phyloP scores from a whole-genome alignment of 2,113 vertebrate species.

The Toxostoma redivivum region DNA sequence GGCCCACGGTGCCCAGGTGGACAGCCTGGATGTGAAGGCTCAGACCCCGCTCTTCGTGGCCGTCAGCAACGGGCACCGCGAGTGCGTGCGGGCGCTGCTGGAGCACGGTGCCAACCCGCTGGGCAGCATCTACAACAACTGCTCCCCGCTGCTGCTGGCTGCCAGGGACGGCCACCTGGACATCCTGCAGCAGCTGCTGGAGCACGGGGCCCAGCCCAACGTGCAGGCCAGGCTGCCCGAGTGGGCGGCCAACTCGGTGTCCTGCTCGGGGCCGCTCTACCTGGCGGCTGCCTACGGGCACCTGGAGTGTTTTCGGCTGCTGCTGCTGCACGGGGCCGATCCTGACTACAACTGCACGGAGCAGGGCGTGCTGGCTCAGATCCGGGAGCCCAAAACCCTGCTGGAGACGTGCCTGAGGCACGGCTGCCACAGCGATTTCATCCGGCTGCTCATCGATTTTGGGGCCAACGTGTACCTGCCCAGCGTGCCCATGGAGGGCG shows the following conservation, averaged over 20 bases:
- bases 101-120: conserved; percentile 84
- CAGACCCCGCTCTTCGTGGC: conserved; percentile 93
- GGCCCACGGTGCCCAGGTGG: conserved; percentile 86
- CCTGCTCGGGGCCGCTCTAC: conserved; percentile 88
- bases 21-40: conserved; percentile 90
- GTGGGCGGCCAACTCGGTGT: conserved; percentile 80
- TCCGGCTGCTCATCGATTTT: conserved; percentile 89
- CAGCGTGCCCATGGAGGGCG: conserved; percentile 60
- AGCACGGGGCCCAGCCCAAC: conserved; percentile 81
- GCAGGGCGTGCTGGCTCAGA: conserved; percentile 73
- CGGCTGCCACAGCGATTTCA: conserved; percentile 79
- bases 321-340: conserved; percentile 87
- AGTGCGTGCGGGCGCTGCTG: conserved; percentile 83
- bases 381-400: conserved; percentile 83
- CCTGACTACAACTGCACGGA: conserved; percentile 92
- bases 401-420: conserved; percentile 88
- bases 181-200: conserved; percentile 82
- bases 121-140: conserved; percentile 89
- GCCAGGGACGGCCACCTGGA: conserved; percentile 81
- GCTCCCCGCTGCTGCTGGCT: conserved; percentile 85
- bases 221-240: conserved; percentile 79
- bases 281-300: conserved; percentile 87
- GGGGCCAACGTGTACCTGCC: conserved; percentile 90
- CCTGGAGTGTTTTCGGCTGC: conserved; percentile 85
- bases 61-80: conserved; percentile 85